Evolutionary conservation across 1,140 invertebrate species (phyloP).

Genomic region (Lucilia sericata): DNA sequence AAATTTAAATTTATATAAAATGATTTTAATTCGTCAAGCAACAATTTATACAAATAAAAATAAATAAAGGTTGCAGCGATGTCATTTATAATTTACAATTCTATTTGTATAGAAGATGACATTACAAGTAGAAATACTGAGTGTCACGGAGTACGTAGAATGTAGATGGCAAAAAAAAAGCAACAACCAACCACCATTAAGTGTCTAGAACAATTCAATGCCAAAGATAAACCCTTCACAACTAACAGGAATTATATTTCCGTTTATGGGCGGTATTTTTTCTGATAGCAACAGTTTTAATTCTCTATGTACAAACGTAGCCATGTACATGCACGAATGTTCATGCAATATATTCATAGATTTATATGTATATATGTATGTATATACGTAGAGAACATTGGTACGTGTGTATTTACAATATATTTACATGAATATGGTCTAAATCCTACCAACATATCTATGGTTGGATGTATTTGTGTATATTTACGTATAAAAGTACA

Average conservation of each 20-base stretch:
- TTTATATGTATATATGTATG: neutral
- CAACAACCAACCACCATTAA: constrained; percentile 16
- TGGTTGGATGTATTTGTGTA: neutral
- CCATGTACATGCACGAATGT: neutral
- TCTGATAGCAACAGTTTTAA: constrained; percentile 22
- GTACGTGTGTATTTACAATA: neutral
- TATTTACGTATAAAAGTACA: neutral
- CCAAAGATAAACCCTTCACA: constrained; percentile 45
- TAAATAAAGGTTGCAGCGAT: neutral
- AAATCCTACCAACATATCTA: neutral
- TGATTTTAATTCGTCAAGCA: constrained; percentile 10
- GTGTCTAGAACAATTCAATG: constrained; percentile 1
- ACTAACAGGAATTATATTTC: constrained; percentile 46
- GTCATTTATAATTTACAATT: neutral
- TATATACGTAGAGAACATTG: too few relatives aligned
- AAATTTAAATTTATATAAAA: constrained; percentile 1
- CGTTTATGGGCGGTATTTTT: constrained; percentile 45
- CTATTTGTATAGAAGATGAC: too few relatives aligned
- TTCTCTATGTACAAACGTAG: neutral
- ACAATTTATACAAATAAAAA: neutral
- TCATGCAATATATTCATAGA: neutral
- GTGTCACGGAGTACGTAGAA: too few relatives aligned
- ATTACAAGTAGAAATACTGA: too few relatives aligned
- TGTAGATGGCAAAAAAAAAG: neutral
- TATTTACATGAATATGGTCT: neutral